Evolutionary conservation across 1,140 invertebrate species (phyloP).

Genomic region (Cherax destructor): DNA sequence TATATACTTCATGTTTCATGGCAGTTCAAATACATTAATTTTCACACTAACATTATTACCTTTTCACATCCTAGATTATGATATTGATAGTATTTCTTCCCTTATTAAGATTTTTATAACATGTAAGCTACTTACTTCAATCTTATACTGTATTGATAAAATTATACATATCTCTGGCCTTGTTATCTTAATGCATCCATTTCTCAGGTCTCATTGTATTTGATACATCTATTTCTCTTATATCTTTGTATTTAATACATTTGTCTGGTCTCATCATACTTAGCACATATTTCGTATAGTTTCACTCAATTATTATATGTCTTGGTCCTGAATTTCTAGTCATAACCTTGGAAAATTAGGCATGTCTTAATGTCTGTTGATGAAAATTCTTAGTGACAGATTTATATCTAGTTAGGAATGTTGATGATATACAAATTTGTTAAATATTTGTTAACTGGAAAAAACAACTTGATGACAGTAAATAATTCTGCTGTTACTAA

Average conservation of each 20-base stretch:
- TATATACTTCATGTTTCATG: not conserved
- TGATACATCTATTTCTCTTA: constrained; percentile 46
- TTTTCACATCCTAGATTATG: not conserved
- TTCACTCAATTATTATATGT: not conserved
- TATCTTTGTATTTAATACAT: not conserved
- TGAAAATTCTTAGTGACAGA: not conserved
- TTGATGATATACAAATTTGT: not conserved
- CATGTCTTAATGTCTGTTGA: not conserved
- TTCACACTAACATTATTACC: not conserved
- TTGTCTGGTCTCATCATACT: constrained; percentile 8
- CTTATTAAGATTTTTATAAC: not conserved
- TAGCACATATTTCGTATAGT: not conserved
- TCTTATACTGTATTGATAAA: constrained; percentile 10
- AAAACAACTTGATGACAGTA: not conserved
- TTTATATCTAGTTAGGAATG: not conserved
- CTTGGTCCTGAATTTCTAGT: not conserved
- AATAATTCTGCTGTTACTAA: not conserved
- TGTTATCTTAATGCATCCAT: constrained; percentile 46
- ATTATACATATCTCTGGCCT: constrained; percentile 43
- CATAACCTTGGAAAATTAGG: not conserved
- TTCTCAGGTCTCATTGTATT: constrained; percentile 52
- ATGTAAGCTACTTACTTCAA: not conserved
- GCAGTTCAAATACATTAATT: not conserved
- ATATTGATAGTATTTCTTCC: not conserved
- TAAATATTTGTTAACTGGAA: not conserved